Base-by-base conservation (phyloP, 2,888 invertebrate species). In the Diarsia dahlii region DNA sequence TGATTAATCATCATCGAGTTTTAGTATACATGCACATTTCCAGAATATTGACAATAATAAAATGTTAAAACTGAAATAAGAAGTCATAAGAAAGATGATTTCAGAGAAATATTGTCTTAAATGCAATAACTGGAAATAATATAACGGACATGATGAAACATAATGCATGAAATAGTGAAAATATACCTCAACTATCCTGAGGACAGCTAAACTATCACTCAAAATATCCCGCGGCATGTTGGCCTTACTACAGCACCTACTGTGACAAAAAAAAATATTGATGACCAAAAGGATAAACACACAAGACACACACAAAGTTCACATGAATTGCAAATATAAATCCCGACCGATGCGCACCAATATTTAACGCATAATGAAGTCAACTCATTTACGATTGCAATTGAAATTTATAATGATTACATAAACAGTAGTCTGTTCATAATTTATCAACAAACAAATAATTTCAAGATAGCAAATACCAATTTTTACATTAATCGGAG, bases 151-250 rank as follows among this genome's bases (percentile, higher is more conserved):
- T 3, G 0, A 34, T 48, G 5, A 13, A 72, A 28, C 46, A 67
- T 46, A 23, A 64, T 50, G 15, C n/a, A 64, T 50, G 13, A 78
- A 52, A 67, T 50, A 71, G 45, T 45, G 64, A 64, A 52, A 67
- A 73, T 60, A 70, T 76, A 97, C 97, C 96, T 97, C 97, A 78
- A 97, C 95, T 91, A 97, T 97, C 90, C 97, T 96, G 84, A 97
- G 94, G 84, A 97, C 97, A 86, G 97, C 97, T 89, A 98, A 95
- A 93, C 97, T 97, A 90, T 98, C 97, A 91, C 97, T 97, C 87
- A 98, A 97, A 90, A 98, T 97, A 95, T 98, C 97, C 90, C 97
- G 97, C 86, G 98, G 97, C 97, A 98, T 97, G 85, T 71, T 90
- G 85, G 67, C 80, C 80, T 84, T 70, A 80, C 74, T 81, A 80